Evolutionary conservation across 2,113 vertebrate genomes (phyloP).

Genomic region (Halichoeres trimaculatus): DNA sequence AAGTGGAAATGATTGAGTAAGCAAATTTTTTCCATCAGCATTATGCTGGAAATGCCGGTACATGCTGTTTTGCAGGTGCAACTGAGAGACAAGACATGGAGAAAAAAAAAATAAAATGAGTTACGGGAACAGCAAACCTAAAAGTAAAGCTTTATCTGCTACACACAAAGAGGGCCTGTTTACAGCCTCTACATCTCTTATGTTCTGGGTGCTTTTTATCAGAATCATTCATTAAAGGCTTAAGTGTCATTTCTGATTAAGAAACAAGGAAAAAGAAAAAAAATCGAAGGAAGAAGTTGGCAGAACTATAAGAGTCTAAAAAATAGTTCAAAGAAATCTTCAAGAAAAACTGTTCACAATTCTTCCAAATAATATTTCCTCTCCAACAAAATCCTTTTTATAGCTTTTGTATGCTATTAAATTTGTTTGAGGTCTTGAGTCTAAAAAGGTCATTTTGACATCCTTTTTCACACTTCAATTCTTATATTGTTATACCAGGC

Average conservation of each 20-base stretch:
- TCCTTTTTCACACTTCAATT: background rate
- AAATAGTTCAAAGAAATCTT: too few relatives aligned
- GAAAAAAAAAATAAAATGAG: background rate
- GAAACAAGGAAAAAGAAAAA: background rate
- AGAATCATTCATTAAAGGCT: background rate
- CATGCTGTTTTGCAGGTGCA: constrained; percentile 33
- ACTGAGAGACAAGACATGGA: background rate
- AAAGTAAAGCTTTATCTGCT: background rate
- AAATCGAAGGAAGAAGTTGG: background rate
- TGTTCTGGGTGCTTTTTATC: background rate
- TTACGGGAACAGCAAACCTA: constrained; percentile 6
- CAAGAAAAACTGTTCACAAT: background rate
- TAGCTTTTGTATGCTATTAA: too few relatives aligned
- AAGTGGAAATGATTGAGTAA: constrained; percentile 45
- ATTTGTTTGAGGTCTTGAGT: too few relatives aligned
- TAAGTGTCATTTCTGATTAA: background rate
- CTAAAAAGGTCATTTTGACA: background rate
- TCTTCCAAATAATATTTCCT: background rate
- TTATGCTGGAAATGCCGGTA: constrained; percentile 31
- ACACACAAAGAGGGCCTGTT: background rate
- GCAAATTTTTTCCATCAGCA: constrained; percentile 14
- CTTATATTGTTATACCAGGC: too few relatives aligned
- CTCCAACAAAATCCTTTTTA: background rate
- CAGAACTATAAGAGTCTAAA: background rate
- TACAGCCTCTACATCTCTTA: background rate